Evolutionary conservation across 2,113 vertebrate species (phyloP), one percentile per base, ranked within the genome.

Genomic region (Tachycineta bicolor): DNA sequence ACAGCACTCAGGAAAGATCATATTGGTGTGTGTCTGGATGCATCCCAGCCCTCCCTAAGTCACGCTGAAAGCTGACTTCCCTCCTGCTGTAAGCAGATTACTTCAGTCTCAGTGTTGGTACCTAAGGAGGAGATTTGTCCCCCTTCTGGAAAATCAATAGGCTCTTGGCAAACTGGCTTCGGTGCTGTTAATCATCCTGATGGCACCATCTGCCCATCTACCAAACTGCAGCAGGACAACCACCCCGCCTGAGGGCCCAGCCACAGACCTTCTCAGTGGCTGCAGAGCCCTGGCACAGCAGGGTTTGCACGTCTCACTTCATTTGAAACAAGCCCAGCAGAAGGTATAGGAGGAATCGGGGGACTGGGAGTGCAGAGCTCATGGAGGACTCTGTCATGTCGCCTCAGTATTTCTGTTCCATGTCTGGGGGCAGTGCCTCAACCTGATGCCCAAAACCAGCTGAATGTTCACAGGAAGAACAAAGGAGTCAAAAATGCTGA

Each of bases 41-140:
- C 43, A 87, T 28, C 63, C 29, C 37, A 67, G 33, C 39, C 63
- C 34, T 88, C 67, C 34, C 55, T 95, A 96, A 96, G 88, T 96
- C 68, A 80, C 0, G 0, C 55, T 85, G 75, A 89, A 80, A 88
- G 55, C 93, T 68, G 71, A 77, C 68, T 96, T 90, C 56, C 60
- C 63, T 94, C 52, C 52, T 59, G 34, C 82, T 90, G 10, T 37
- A 81, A 91, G 78, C 65, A 87, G 67, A 91, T 89, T 93, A 89
- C 78, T 93, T 84, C 50, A 94, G 93, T 24, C 71, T 90, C 4
- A 0, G 52, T 78, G 73, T 71, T 81, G 64, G 75, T 90, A 74
- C 95, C 67, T 68, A 52, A 52, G 34, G 75, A 96, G 78, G 74
- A 94, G 94, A 95, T 90, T 88, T 90, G 75, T 85, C 83, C 55